Base-by-base conservation (phyloP, 2,797 vertebrate genomes). In the Tangara arthus region DNA sequence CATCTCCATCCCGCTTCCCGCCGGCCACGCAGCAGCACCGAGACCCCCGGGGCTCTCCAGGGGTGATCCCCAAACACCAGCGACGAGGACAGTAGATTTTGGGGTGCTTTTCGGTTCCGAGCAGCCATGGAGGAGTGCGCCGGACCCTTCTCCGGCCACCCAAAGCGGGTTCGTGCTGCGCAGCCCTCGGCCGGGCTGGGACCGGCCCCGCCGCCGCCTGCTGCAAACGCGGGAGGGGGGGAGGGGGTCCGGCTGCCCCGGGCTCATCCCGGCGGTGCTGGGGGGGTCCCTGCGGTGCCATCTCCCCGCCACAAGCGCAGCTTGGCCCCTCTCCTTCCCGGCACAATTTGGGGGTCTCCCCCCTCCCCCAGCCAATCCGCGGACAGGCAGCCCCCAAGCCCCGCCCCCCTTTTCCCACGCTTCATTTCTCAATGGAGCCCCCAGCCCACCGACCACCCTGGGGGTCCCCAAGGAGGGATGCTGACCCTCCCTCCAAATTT, bases 211-310 rank as follows among this genome's bases (percentile, higher is more conserved):
- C 44, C 13, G 44, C 37, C 28, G 1, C 80, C 80, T 10, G 57
- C 4, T 8, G 47, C 60, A 30, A 52, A 64, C 11, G n/a, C 18
- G 4, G 0, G 11, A 19, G 4, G 3, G 15, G 24, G 26, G 15
- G 17, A 22, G 21, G 13, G 28, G 9, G 19, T 27, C 24, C 4
- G 17, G 34, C 32, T 24, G 79, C 53, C 17, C n/a, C 75, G 11
- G 19, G 27, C 0, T 2, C 71, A 68, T 32, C 47, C 34, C 3
- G 2, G 9, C 0, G 3, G 27, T 12, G 6, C 23, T 0, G 17
- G 16, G 15, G 53, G 49, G 20, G 20, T 52, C 50, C 52, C 27
- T 30, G 12, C 3, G 32, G 30, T 22, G 60, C 24, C 37, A 10
- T 7, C 10, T 35, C 23, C 83, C 57, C 52, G 10, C 3, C 20